These are phyloP conservation scores for Parus major DNA, from an alignment of 2,113 vertebrate species.

Conservation along the genomic window DNA sequence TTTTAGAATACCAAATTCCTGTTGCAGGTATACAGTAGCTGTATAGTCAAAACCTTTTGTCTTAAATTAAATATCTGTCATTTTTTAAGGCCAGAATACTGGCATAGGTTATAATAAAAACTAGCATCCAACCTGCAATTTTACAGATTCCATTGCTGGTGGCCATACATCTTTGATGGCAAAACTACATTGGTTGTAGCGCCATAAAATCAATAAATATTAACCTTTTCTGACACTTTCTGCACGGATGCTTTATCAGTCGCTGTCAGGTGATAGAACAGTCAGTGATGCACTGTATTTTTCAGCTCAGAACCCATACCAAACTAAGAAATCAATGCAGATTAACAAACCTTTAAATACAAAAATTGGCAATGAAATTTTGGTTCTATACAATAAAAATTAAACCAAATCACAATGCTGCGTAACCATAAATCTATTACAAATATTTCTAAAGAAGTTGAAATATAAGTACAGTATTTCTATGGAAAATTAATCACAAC, in stretches of 20 bases:
- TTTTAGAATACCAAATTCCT: slow-evolving; percentile 56
- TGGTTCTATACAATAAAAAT: slow-evolving; percentile 6
- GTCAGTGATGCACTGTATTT: slow-evolving; percentile 72
- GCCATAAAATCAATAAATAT: slow-evolving; percentile 82
- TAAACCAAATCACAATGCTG: neutral
- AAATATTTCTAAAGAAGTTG: neutral
- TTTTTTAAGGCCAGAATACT: slow-evolving; percentile 53
- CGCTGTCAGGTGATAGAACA: slow-evolving; percentile 73
- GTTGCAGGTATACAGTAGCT: slow-evolving; percentile 28
- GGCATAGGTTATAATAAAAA: slow-evolving; percentile 69
- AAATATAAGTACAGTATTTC: neutral
- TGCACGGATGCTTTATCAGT: slow-evolving; percentile 74
- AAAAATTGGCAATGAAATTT: slow-evolving; percentile 62
- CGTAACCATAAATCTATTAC: neutral
- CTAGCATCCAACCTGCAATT: slow-evolving; percentile 57
- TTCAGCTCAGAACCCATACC: slow-evolving; percentile 70
- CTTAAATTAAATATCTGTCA: slow-evolving; percentile 69
- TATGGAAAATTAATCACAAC: neutral
- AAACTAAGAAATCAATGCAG: slow-evolving; percentile 73
- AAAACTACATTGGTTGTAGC: slow-evolving; percentile 75
- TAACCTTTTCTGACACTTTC: slow-evolving; percentile 81
- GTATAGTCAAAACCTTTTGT: slow-evolving; percentile 48
- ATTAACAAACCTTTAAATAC: slow-evolving; percentile 72
- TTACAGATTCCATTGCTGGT: slow-evolving; percentile 72
- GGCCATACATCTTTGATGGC: slow-evolving; percentile 75